Percentiles rank a stretch among this genome's conserved stretches.
phyloP scores from a whole-genome alignment of 2,113 vertebrate genomes.

The Dicerorhinus sumatrensis region DNA sequence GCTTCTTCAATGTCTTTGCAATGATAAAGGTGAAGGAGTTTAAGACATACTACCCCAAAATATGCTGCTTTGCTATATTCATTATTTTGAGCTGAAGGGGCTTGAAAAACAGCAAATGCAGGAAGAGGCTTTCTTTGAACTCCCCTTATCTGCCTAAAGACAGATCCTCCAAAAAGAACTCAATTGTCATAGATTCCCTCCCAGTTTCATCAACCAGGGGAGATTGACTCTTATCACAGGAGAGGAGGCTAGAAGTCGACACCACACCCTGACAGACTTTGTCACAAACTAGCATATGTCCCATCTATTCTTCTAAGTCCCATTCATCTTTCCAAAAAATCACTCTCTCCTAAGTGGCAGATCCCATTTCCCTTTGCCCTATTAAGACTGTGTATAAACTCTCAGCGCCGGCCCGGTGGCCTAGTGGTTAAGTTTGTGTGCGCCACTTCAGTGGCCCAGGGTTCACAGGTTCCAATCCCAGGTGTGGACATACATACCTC shows the following conservation, averaged over 20 bases:
- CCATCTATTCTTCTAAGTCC: background rate
- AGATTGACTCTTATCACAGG: background rate
- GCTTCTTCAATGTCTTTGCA: background rate
- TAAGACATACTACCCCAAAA: background rate
- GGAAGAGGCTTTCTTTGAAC: background rate
- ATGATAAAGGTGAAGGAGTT: background rate
- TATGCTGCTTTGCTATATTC: background rate
- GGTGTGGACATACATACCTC: too few relatives aligned
- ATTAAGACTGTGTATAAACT: background rate
- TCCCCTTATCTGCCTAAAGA: background rate
- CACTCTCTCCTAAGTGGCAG: background rate
- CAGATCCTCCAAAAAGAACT: background rate
- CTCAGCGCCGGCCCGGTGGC: background rate
- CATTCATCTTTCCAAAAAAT: background rate
- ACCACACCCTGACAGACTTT: background rate
- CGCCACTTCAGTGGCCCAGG: too few relatives aligned
- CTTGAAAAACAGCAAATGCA: background rate
- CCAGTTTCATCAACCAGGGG: background rate
- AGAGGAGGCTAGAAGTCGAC: background rate
- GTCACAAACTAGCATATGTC: background rate
- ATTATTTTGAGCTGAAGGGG: background rate
- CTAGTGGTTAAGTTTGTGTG: too few relatives aligned
- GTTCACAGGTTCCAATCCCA: too few relatives aligned
- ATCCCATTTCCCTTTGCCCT: background rate
- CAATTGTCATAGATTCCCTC: background rate